Base-by-base conservation (phyloP, 2,888 invertebrate species). In the Melieria crassipennis region DNA sequence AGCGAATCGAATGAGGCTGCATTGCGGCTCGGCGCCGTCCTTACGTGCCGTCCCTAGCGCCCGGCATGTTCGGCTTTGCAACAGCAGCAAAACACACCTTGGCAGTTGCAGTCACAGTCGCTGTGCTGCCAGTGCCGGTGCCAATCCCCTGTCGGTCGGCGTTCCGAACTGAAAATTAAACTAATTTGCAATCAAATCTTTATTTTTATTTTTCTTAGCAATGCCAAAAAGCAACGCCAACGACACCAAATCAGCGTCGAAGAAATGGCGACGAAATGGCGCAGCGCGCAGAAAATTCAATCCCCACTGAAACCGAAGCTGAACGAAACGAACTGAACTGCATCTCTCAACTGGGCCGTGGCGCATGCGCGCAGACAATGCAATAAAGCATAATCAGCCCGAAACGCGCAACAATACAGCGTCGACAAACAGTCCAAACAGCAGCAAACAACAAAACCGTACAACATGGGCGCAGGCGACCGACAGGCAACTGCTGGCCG, bases 121-220 rank as follows among this genome's bases (percentile, higher is more conserved):
- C 6, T 10, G 45, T 43, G 45, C 13, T 60, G 30, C 47, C 5
- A 46, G 16, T n/a, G 45, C 43, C 43, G n/a, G 10, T 11, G 55
- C n/a, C 42, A 4, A 63, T 50, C 30, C 30, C 56, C 43, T 47
- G 16, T 47, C 11, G 7, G 9, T 47, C 1, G 61, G 5, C 13
- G 10, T 70, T 52, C 42, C 55, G 48, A 65, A 46, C 64, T 70
- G 43, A 10, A 65, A 61, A 70, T 70, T 70, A 70, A 70, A 47
- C 70, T 60, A 61, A 70, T 70, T 70, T 70, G 56, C 50, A 65
- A 56, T 61, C 30, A 30, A 30, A 30, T 30, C 30, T 30, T 16
- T 16, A n/a, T n/a, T n/a, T 30, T 30, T 30, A 1, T 30, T 30
- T 30, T 30, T 30, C 30, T 30, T 30, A 30, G 30, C 30, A 30